Base-by-base conservation (phyloP, 2,113 vertebrate genomes). In the Ammodytes marinus region DNA sequence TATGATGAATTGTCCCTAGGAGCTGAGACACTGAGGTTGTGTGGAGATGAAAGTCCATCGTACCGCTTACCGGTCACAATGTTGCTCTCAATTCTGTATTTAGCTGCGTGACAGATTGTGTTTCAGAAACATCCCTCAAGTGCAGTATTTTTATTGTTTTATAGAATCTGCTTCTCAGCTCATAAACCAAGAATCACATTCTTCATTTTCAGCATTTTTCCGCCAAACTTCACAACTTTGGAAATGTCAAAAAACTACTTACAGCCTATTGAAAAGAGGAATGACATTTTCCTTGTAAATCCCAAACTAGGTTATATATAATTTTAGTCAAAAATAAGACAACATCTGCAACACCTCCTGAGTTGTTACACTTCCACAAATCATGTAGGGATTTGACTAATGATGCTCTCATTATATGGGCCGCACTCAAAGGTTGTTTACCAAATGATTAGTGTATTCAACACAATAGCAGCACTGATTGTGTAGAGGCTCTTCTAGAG, bases 351-450 rank as follows among this genome's bases (percentile, higher is more conserved):
- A 68, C 77, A 82, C 74, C 76, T 84, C 71, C 61, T 47, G 69
- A 75, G 71, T 73, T 78, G 69, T 83, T 77, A 71, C 55, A 71
- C 83, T 71, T 77, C 49, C 73, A 59, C 72, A 82, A 88, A 82
- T 80, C 83, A 65, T 54, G 78, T 50, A 50, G 47, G 63, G 68
- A 77, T 76, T 63, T 74, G 75, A 80, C 80, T 87, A 89, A 91
- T 92, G 88, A 86, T 88, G 84, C 83, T 80, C 74, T 86, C 60
- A 85, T 89, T 82, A 80, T 74, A 80, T 87, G 79, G 87, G 83
- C 15, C 82, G 70, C 80, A 58, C 84, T 88, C 15, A 0, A 53
- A 83, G 66, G 75, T 75, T 86, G 66, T 80, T 80, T 45, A 50
- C 69, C 70, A 66, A 75, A 80, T 91, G 80, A 90, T 80, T 83